Percentiles rank a stretch among this genome's conserved stretches.
Evolutionary conservation across 2,113 vertebrate species (phyloP).

Genomic region (Microcebus jonahi): DNA sequence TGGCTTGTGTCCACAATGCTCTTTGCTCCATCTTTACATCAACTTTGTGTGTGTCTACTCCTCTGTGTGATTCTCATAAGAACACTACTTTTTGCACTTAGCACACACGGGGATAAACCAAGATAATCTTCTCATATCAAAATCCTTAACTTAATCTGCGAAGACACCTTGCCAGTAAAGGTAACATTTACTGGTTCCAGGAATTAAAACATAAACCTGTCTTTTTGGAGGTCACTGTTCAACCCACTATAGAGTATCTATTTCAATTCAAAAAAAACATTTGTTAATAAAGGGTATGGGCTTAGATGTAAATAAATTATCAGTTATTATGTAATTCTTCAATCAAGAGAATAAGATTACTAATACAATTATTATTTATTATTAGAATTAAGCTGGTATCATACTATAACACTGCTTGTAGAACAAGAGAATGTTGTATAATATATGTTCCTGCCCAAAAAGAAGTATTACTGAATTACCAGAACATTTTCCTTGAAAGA

Average conservation of each 20-base stretch:
- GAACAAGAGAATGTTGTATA: background rate
- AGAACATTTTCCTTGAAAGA: background rate
- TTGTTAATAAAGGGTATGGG: background rate
- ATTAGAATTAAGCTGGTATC: background rate
- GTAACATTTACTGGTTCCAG: background rate
- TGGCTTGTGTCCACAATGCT: background rate
- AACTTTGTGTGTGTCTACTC: background rate
- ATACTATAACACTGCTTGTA: background rate
- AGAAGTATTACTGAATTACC: background rate
- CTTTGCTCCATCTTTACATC: background rate
- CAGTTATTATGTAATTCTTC: background rate
- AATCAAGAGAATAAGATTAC: background rate
- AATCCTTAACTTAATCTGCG: background rate
- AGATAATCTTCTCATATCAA: background rate
- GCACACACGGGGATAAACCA: background rate
- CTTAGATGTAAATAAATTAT: background rate
- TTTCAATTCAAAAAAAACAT: background rate
- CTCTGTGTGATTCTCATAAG: background rate
- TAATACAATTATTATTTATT: background rate
- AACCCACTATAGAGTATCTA: background rate
- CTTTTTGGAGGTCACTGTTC: background rate
- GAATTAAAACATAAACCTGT: background rate
- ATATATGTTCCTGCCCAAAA: background rate
- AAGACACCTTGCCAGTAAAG: background rate
- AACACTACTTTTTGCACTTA: background rate